Evolutionary conservation across 1,140 invertebrate genomes (phyloP).

Genomic region (Leptinotarsa undecemlineata): DNA sequence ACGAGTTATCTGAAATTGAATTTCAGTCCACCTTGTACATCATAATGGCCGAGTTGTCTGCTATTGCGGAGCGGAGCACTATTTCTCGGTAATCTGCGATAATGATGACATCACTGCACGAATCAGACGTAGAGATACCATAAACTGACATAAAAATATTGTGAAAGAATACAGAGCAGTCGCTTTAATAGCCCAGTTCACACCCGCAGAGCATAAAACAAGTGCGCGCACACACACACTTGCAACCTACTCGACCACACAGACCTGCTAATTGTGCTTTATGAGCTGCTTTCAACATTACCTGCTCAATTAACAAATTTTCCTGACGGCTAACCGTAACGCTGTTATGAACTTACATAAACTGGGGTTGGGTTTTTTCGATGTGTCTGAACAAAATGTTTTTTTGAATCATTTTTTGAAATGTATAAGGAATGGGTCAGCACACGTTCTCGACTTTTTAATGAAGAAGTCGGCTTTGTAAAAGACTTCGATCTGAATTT

Average conservation of each 20-base stretch:
- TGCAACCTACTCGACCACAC: constrained; percentile 33
- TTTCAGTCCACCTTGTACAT: no score
- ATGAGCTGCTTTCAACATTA: constrained; percentile 24
- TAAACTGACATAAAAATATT: constrained; percentile 27
- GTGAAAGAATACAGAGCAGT: constrained; percentile 20
- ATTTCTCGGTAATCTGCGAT: constrained; percentile 6
- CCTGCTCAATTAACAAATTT: constrained; percentile 38
- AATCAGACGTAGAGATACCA: constrained; percentile 6
- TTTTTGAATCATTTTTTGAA: no score
- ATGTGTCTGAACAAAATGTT: no score
- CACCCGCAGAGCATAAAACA: constrained; percentile 34
- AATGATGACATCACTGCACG: constrained; percentile 21
- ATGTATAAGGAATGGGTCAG: no score
- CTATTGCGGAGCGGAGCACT: background rate
- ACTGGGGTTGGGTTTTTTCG: background rate
- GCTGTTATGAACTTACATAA: background rate
- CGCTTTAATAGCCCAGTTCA: constrained; percentile 28
- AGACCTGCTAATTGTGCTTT: constrained; percentile 39
- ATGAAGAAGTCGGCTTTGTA: no score
- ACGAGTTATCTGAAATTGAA: no score
- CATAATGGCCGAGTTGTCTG: no score
- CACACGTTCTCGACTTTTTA: no score
- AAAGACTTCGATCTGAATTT: no score
- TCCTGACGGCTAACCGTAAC: constrained; percentile 17
- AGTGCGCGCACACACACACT: constrained; percentile 19